phyloP scores from a whole-genome alignment of 2,797 vertebrate genomes.

The Microtus agrestis region DNA sequence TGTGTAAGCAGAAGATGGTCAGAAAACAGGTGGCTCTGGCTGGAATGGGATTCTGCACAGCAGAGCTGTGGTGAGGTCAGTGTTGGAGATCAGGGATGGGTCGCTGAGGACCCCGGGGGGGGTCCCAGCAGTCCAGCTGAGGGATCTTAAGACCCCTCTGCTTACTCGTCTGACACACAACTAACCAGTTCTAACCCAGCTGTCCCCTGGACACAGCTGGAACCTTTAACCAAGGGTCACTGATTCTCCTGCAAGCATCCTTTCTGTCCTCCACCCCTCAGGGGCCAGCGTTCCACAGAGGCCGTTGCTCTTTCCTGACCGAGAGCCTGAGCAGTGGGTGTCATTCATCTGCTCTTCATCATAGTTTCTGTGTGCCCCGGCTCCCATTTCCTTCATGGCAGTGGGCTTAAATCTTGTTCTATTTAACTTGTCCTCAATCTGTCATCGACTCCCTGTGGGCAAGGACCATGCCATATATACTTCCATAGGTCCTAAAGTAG shows the following conservation, averaged over 20 bases:
- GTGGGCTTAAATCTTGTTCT: slow-evolving; percentile 62
- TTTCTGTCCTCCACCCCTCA: neutral
- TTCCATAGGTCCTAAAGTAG: neutral
- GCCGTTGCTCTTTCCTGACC: fast-evolving
- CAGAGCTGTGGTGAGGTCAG: neutral
- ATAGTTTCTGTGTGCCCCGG: fast-evolving
- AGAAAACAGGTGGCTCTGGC: neutral
- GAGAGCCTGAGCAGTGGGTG: fast-evolving
- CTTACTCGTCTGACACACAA: neutral
- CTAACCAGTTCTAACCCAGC: neutral
- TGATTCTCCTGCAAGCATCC: neutral
- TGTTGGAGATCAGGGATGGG: neutral
- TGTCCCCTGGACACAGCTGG: neutral
- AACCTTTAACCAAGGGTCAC: fast-evolving
- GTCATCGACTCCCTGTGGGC: slow-evolving; percentile 36
- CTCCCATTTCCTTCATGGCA: neutral
- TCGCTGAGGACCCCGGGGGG: neutral
- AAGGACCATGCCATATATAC: neutral
- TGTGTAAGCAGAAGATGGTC: neutral
- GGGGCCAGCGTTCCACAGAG: neutral
- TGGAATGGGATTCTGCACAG: fast-evolving
- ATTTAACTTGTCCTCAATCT: slow-evolving; percentile 61
- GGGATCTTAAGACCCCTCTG: neutral
- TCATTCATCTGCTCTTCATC: neutral
- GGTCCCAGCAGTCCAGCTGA: neutral